Base-by-base conservation (phyloP, 1,140 invertebrate genomes). In the Sycophaga agraensis region DNA sequence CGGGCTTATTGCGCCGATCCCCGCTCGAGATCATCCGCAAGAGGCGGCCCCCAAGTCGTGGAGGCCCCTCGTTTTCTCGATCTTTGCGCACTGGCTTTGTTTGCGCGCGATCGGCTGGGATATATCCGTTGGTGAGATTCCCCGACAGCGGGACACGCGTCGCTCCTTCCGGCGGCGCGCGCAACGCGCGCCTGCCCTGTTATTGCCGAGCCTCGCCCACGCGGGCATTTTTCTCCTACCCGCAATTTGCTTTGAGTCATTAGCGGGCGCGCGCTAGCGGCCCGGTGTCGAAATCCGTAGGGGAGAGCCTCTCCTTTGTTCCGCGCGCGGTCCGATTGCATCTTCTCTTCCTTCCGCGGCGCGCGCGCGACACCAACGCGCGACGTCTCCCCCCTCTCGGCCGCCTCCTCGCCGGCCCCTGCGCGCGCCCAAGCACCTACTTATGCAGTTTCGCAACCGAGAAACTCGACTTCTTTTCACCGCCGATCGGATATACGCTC, bases 231-330 rank as follows among this genome's bases (percentile, higher is more conserved):
- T 31, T 39, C 4, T n/a, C 7, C n/a, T 31, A 8, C 12, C 21
- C 28, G 16, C 12, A 51, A 22, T 39, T 46, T 24, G 1, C 24
- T 16, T 2, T 4, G 21, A 48, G 42, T 40, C 56, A 51, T 50
- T 50, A 50, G 26, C 21, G 14, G 14, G 40, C 40, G 16, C 16
- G 28, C 28, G 5, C 11, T 11, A 6, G 28, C 28, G 28, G 16
- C 7, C n/a, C 31, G 43, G 43, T 61, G 50, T 61, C 42, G 59
- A 61, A 61, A 61, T 54, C 31, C 4, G 14, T 14, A 42, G 37
- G 28, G 49, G 12, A 17, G n/a, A 48, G 4, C 7, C n/a, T 35
- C 40, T 22, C 21, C 49, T 60, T 61, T 61, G 59, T 61, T 61
- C 51, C 42, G 12, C 21, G n/a, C 8, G 42, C n/a, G 28, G 28